These are phyloP conservation scores for Trididemnum clinides DNA, from an alignment of 23 tunicate genomes.

Conservation along the genomic window DNA sequence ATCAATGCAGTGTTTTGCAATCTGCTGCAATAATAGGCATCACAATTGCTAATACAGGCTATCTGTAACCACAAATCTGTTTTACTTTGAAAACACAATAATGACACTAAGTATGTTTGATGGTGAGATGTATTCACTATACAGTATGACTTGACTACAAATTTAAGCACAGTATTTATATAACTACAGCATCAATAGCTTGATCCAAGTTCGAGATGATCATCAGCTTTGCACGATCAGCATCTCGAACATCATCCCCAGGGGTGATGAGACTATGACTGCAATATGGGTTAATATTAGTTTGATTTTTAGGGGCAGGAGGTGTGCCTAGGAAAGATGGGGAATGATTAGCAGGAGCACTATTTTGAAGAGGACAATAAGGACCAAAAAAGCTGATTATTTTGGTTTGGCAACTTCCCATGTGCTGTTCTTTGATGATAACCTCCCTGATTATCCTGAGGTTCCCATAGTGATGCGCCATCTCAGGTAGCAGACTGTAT, in stretches of 20 bases:
- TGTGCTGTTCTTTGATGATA: constrained; percentile 33
- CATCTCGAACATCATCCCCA: constrained; percentile 9
- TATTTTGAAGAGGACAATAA: constrained; percentile 29
- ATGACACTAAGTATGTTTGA: not conserved
- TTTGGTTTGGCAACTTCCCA: constrained; percentile 33
- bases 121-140: not conserved
- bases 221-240: constrained; percentile 6
- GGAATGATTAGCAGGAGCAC: constrained; percentile 4
- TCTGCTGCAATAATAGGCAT: not conserved
- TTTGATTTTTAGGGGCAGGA: constrained; percentile 9
- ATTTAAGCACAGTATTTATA: not conserved
- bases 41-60: not conserved
- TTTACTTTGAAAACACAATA: constrained; percentile 1
- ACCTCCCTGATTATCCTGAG: constrained; percentile 43
- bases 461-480: constrained; percentile 37
- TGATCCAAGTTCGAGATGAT: constrained; percentile 4
- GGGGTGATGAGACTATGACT: not conserved
- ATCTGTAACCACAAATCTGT: not conserved
- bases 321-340: constrained; percentile 28
- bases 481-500: constrained; percentile 36
- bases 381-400: constrained; percentile 30
- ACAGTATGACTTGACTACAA: not conserved
- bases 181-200: not conserved
- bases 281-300: not conserved
- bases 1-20: not conserved